Percentiles rank a stretch among this genome's conserved stretches.
These are phyloP conservation scores for Phrynocephalus guinanensis DNA, from an alignment of 2,797 vertebrate genomes.

Conservation along the genomic window DNA sequence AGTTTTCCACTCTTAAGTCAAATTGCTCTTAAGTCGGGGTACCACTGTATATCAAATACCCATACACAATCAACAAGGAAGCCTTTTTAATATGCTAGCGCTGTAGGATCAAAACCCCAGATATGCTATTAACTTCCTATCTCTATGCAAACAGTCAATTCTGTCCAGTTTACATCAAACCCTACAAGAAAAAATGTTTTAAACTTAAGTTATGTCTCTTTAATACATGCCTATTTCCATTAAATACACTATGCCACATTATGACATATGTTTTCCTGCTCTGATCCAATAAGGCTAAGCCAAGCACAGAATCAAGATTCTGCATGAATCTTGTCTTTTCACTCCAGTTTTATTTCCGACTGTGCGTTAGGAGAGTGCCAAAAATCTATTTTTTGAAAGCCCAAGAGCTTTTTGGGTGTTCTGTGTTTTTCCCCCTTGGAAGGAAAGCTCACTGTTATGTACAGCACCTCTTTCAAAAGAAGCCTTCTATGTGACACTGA, in stretches of 20 bases:
- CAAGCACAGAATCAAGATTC: background rate
- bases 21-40: too few relatives aligned
- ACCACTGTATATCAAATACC: background rate
- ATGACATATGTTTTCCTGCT: conserved; percentile 32
- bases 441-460: background rate
- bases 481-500: background rate
- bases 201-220: background rate
- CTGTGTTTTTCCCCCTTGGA: background rate
- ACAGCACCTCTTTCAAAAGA: background rate
- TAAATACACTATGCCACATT: conserved; percentile 16
- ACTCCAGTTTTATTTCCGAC: too few relatives aligned
- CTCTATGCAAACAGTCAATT: conserved; percentile 18
- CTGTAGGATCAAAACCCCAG: conserved; percentile 14
- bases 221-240: conserved; percentile 25
- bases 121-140: conserved; percentile 15
- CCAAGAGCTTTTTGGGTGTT: too few relatives aligned
- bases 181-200: conserved; percentile 36
- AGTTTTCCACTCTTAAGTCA: too few relatives aligned
- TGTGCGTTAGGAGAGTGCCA: background rate
- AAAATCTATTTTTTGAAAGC: background rate
- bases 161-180: conserved; percentile 16
- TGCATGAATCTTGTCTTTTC: background rate
- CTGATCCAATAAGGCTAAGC: background rate
- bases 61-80: background rate
- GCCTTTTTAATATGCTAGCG: conserved; percentile 26